These are phyloP conservation scores for Ancistrus triradiatus DNA, from an alignment of 2,113 vertebrate species.

Conservation along the genomic window DNA sequence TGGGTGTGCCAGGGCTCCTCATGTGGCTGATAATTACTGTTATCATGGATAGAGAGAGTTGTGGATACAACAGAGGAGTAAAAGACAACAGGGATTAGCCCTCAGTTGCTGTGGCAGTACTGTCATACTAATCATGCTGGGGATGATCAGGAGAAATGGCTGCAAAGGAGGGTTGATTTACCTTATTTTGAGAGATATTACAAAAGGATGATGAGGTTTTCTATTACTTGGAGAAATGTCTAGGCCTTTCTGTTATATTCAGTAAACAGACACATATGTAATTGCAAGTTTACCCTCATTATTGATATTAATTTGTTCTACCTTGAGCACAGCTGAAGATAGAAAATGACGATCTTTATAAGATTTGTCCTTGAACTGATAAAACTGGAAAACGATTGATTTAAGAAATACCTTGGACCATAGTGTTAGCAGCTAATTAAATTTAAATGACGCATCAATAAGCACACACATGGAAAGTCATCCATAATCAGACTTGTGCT, in stretches of 20 bases:
- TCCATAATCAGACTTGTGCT: too few species aligned
- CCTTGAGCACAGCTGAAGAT: too few species aligned
- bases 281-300: too few species aligned
- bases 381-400: too few species aligned
- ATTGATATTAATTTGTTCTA: too few species aligned
- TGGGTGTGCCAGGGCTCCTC: constrained; percentile 35
- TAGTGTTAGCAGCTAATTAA: too few species aligned
- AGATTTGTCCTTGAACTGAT: not conserved
- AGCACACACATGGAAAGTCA: too few species aligned
- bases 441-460: too few species aligned
- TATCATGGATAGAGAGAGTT: constrained; percentile 23
- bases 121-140: constrained; percentile 1
- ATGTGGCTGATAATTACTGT: constrained; percentile 44
- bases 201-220: not conserved
- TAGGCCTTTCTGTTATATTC: not conserved
- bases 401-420: too few species aligned
- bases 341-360: too few species aligned
- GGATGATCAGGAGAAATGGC: not conserved
- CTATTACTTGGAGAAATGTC: not conserved
- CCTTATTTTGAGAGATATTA: not conserved
- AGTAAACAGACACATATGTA: not conserved
- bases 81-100: not conserved
- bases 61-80: constrained; percentile 12
- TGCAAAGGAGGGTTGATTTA: not conserved
- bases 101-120: not conserved